Conservation (phyloP, 1,140 invertebrate species). For the Ceratina japonica region DNA sequence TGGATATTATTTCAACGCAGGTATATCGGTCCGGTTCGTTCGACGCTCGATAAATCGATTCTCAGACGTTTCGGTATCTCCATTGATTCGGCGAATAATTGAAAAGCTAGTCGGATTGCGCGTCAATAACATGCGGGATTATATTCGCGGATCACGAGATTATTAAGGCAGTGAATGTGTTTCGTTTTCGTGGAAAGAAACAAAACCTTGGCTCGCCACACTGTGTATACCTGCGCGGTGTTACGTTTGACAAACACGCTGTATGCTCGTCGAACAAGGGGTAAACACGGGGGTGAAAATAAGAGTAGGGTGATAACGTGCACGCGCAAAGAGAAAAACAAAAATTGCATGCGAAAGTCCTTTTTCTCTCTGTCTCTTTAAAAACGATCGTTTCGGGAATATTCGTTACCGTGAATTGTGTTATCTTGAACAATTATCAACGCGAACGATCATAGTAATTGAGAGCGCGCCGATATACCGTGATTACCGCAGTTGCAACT, state of each 20-base stretch:
- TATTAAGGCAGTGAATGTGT: background rate
- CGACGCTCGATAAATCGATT: constrained; percentile 32
- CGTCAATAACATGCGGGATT: constrained; percentile 4
- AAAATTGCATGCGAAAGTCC: background rate
- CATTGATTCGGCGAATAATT: constrained; percentile 28
- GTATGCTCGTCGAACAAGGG: background rate
- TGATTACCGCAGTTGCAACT: background rate
- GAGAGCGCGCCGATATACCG: background rate
- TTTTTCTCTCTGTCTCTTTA: background rate
- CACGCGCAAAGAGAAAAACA: background rate
- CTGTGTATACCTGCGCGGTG: background rate
- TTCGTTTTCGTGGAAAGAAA: background rate
- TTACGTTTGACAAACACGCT: constrained; percentile 8
- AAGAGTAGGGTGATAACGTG: background rate
- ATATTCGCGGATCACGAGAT: constrained; percentile 19
- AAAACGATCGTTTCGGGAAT: background rate
- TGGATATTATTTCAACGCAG: constrained; percentile 19
- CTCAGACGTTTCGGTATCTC: background rate
- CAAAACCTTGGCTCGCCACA: background rate
- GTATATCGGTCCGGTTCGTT: background rate
- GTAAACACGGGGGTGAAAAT: background rate
- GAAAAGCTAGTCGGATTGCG: background rate
- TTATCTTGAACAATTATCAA: background rate
- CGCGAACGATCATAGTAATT: background rate
- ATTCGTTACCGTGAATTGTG: background rate